Percentiles rank a stretch among this genome's conserved stretches.
phyloP scores from a whole-genome alignment of 2,113 vertebrate species.

The Urocolius indicus region DNA sequence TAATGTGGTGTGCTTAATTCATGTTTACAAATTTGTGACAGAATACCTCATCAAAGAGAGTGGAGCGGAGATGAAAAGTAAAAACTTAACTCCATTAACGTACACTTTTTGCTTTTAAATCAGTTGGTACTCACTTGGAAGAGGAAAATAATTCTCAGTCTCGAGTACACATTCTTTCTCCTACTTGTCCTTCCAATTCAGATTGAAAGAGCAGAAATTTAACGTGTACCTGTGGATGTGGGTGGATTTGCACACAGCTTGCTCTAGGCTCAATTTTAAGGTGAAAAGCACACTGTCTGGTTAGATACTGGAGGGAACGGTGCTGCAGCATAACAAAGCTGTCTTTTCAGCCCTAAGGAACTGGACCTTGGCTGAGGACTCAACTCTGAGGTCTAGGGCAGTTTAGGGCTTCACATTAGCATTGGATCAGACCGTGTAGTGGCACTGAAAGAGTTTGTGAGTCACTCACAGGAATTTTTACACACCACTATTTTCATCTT shows the following conservation, averaged over 20 bases:
- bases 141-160: slow-evolving; percentile 11
- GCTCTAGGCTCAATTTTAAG: neutral
- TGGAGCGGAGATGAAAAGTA: neutral
- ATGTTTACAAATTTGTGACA: neutral
- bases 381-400: neutral
- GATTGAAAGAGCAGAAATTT: neutral
- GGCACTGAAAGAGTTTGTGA: fast-evolving
- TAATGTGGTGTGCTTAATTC: neutral
- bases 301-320: neutral
- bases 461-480: neutral
- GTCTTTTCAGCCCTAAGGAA: neutral
- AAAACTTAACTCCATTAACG: slow-evolving; percentile 10
- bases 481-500: neutral
- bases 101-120: slow-evolving; percentile 33
- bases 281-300: neutral
- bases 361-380: neutral
- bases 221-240: neutral
- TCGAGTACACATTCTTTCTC: neutral
- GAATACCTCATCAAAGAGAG: neutral
- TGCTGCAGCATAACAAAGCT: neutral
- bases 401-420: neutral
- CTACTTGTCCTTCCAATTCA: neutral
- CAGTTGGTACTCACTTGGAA: neutral
- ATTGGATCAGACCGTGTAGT: neutral
- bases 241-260: neutral